Percentiles rank a stretch among this genome's conserved stretches.
Evolutionary conservation across 2,797 vertebrate species (phyloP).

Genomic region (Muscicapa striata): DNA sequence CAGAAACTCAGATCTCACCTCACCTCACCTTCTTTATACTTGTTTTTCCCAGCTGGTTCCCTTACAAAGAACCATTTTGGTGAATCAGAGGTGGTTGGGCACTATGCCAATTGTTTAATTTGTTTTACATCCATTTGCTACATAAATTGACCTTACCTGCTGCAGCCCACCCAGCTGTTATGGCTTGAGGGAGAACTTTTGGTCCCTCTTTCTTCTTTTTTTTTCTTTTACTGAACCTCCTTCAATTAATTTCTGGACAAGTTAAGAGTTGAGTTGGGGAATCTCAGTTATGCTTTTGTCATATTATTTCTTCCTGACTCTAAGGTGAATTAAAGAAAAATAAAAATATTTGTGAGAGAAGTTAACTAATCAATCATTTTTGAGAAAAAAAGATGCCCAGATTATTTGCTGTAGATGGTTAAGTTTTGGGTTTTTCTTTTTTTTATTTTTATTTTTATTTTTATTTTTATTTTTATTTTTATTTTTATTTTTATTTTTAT

Average conservation of each 20-base stretch:
- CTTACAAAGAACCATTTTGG: neutral
- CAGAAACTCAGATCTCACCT: neutral
- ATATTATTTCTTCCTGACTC: slow-evolving; percentile 1
- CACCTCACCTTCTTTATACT: neutral
- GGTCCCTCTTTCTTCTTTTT: neutral
- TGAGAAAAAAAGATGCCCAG: slow-evolving; percentile 38
- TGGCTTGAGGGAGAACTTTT: neutral
- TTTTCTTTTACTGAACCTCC: neutral
- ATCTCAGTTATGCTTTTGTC: neutral
- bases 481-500: too few relatives aligned
- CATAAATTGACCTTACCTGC: neutral
- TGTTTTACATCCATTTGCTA: neutral
- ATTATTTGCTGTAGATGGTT: slow-evolving; percentile 36
- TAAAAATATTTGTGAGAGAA: neutral
- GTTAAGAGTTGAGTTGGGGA: neutral
- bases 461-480: too few relatives aligned
- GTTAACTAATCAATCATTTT: neutral
- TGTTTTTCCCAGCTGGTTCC: neutral
- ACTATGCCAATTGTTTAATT: neutral
- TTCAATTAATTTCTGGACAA: slow-evolving; percentile 37
- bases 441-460: neutral
- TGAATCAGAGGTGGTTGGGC: neutral
- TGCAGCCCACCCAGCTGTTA: neutral
- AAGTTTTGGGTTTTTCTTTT: neutral
- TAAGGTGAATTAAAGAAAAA: neutral